Conservation (phyloP, 2,113 vertebrate species). For the Osmerus eperlanus region DNA sequence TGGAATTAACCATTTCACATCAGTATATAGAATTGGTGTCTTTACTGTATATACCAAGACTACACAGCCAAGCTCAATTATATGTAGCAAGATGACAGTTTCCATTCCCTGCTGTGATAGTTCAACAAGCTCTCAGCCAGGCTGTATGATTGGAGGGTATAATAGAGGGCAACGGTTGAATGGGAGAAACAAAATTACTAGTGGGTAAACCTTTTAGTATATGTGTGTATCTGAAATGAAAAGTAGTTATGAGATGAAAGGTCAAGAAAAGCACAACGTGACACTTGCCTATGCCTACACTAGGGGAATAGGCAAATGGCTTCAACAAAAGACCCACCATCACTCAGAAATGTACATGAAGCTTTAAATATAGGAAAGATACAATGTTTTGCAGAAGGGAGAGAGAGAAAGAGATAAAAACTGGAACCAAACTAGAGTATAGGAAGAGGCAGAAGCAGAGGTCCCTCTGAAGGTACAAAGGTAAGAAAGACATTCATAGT, state of each 20-base stretch:
- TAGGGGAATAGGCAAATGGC: neutral
- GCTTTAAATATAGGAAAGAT: neutral
- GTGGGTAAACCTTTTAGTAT: no score
- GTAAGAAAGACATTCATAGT: neutral
- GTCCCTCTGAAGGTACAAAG: neutral
- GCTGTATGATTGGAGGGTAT: neutral
- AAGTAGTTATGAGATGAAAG: no score
- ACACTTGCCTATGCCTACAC: neutral
- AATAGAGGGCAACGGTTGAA: neutral
- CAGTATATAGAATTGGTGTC: no score
- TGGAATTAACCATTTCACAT: no score
- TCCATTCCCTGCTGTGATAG: conserved; percentile 1
- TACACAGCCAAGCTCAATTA: neutral
- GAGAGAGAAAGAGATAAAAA: conserved; percentile 5
- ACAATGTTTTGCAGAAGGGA: neutral
- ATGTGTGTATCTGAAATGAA: no score
- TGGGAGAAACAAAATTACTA: neutral
- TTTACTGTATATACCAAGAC: no score
- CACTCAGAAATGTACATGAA: neutral
- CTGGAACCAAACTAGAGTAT: neutral
- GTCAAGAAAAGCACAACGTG: no score
- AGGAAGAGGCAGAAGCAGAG: neutral
- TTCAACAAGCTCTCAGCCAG: conserved; percentile 14
- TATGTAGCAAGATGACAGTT: neutral
- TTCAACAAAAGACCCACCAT: neutral